A percentile compares a stretch with the other conserved stretches of the same genome.
Conservation (phyloP, 1,140 invertebrate genomes). For the Drosophila rufa region DNA sequence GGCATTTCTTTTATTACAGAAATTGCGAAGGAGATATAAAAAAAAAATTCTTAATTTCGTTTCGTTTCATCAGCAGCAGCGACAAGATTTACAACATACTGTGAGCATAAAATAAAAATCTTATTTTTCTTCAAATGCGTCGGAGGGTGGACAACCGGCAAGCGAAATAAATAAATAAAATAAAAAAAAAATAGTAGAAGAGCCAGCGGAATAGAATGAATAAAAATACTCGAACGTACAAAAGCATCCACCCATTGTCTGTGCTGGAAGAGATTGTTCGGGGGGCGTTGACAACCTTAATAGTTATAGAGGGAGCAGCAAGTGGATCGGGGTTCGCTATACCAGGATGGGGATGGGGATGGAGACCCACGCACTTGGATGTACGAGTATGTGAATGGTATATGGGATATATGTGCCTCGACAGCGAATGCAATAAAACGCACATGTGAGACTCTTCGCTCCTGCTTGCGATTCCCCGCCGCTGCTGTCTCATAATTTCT, state of each 20-base stretch:
- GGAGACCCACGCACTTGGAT: conserved; percentile 46
- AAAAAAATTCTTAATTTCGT: conserved; percentile 82
- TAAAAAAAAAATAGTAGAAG: conserved; percentile 30
- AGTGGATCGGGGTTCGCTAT: neutral
- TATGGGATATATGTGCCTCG: conserved; percentile 10
- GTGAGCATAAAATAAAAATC: conserved; percentile 82
- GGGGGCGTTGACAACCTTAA: conserved; percentile 37
- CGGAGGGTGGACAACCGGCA: conserved; percentile 38
- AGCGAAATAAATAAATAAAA: conserved; percentile 78
- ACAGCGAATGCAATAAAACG: conserved; percentile 78
- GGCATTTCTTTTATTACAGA: conserved; percentile 80
- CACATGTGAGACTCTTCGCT: conserved; percentile 61
- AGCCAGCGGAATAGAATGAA: conserved; percentile 72
- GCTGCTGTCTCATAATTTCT: conserved; percentile 64
- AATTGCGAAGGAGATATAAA: conserved; percentile 69
- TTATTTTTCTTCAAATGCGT: conserved; percentile 60
- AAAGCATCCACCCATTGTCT: conserved; percentile 51
- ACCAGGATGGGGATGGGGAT: neutral
- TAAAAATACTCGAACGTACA: conserved; percentile 81
- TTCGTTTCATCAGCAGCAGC: conserved; percentile 78
- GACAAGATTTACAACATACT: conserved; percentile 82
- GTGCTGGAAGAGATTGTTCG: conserved; percentile 13
- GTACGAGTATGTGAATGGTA: too few relatives aligned
- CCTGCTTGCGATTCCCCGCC: neutral
- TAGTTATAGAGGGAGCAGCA: conserved; percentile 29